These are phyloP conservation scores for Prosapia bicincta DNA, from an alignment of 2,888 invertebrate genomes.

Conservation along the genomic window DNA sequence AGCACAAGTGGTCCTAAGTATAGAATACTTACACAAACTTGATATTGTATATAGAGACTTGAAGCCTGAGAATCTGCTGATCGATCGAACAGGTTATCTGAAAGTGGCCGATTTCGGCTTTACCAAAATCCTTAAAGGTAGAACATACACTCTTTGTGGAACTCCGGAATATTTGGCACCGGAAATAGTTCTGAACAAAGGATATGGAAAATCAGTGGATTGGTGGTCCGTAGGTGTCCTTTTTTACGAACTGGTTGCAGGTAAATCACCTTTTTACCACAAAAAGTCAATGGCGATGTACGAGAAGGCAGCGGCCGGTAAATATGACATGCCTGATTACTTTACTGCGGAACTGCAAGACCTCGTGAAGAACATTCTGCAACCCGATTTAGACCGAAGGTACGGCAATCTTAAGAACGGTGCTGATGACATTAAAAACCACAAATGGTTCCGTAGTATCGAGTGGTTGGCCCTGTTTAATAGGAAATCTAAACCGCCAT, in stretches of 20 bases:
- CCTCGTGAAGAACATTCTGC: slow-evolving; percentile 77
- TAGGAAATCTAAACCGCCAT: not conserved
- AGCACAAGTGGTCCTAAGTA: slow-evolving; percentile 82
- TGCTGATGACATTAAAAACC: slow-evolving; percentile 81
- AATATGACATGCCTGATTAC: slow-evolving; percentile 79
- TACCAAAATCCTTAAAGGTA: slow-evolving; percentile 62
- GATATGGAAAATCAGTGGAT: slow-evolving; percentile 90
- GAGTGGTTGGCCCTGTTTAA: slow-evolving; percentile 61
- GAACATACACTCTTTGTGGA: slow-evolving; percentile 55
- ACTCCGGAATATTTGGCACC: slow-evolving; percentile 60
- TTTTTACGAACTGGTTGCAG: slow-evolving; percentile 86
- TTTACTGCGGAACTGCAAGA: slow-evolving; percentile 82
- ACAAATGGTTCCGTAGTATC: slow-evolving; percentile 79
- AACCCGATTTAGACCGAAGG: slow-evolving; percentile 74
- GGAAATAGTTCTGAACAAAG: slow-evolving; percentile 77
- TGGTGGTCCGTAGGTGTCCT: slow-evolving; percentile 96
- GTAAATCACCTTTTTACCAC: slow-evolving; percentile 90
- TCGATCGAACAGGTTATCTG: slow-evolving; percentile 71
- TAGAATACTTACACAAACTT: slow-evolving; percentile 89
- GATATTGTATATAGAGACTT: slow-evolving; percentile 86
- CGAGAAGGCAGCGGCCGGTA: slow-evolving; percentile 89
- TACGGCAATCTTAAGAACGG: slow-evolving; percentile 85
- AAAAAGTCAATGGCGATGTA: slow-evolving; percentile 92
- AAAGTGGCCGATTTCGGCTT: slow-evolving; percentile 91
- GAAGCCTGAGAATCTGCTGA: slow-evolving; percentile 88